Evolutionary conservation across 2,888 invertebrate species (phyloP), one percentile per base, ranked within the genome.

Genomic region (Mimachlamys varia): DNA sequence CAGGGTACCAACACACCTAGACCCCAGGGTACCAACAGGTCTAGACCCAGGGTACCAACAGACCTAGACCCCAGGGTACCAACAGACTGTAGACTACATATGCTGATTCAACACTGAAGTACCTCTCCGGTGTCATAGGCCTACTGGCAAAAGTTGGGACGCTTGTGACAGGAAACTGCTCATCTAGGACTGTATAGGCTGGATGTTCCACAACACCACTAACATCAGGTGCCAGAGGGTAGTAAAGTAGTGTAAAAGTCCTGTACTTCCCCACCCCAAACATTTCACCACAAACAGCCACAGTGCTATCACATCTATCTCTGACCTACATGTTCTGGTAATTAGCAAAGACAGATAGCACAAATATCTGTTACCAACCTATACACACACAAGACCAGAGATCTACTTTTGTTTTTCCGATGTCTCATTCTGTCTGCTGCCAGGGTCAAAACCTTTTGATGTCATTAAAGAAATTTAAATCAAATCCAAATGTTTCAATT

Each of bases 321-420:
- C 27, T 76, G 33, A 12, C 76, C 76, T 76, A 76, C 27, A 76
- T 76, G 33, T 27, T 76, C 12, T 33, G 76, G 76, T 76, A 76
- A 76, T 76, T 76, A 76, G 76, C 76, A 76, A 76, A 76, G 76
- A 76, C 76, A 76, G 76, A 76, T 76, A 76, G 17, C 76, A 76
- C 33, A 27, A 27, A 27, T 76, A 76, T 76, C 76, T 15, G 12
- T 76, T 76, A 76, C 76, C 12, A 33, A 53, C 53, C 53, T 17
- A 53, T 33, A 76, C 76, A 76, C 27, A 76, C 27, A 76, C 76
- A 17, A 76, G 76, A 22, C 33, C 33, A 76, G 27, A 33, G 2
- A 13, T 33, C 76, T 33, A 27, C 76, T 76, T 76, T 76, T 76
- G 2, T 76, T 76, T 76, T 76, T 76, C 7, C 76, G 27, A 76